phyloP scores from a whole-genome alignment of 2,888 invertebrate species.

The Meteorus colon region DNA sequence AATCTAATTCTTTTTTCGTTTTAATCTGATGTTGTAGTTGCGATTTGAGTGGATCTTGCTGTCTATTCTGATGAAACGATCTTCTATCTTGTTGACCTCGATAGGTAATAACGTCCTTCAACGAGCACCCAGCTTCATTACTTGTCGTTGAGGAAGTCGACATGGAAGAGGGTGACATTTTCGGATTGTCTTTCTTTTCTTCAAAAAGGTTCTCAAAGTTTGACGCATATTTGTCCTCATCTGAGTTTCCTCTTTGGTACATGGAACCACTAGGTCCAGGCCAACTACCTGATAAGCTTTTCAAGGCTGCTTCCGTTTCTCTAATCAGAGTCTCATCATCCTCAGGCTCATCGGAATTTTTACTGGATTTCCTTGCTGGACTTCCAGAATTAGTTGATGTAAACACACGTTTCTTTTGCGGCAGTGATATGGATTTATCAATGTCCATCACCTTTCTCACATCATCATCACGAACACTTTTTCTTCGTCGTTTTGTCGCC shows the following conservation, averaged over 20 bases:
- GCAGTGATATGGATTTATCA: constrained; percentile 73
- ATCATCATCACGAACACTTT: constrained; percentile 72
- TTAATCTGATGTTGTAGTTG: constrained; percentile 61
- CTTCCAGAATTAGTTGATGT: constrained; percentile 73
- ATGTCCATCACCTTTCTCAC: constrained; percentile 64
- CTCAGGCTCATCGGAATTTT: constrained; percentile 74
- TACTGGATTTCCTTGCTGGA: constrained; percentile 71
- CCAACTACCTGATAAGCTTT: constrained; percentile 91
- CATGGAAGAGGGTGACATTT: constrained; percentile 80
- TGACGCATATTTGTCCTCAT: constrained; percentile 81
- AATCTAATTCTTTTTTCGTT: constrained; percentile 68
- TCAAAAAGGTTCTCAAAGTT: constrained; percentile 90
- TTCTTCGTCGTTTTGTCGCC: constrained; percentile 73
- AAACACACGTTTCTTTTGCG: constrained; percentile 78
- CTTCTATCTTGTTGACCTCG: constrained; percentile 71
- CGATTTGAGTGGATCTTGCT: constrained; percentile 63
- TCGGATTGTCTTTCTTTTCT: constrained; percentile 82
- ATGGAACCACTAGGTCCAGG: constrained; percentile 80
- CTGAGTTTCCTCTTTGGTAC: constrained; percentile 78
- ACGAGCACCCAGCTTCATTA: constrained; percentile 78
- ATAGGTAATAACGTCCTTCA: constrained; percentile 79
- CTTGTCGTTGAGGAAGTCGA: constrained; percentile 77
- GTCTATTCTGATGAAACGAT: constrained; percentile 56
- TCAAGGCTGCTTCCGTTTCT: constrained; percentile 91
- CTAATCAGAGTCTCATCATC: constrained; percentile 89